Conservation (phyloP, 2,797 vertebrate species). For the Lepidocolaptes lacrymiger region DNA sequence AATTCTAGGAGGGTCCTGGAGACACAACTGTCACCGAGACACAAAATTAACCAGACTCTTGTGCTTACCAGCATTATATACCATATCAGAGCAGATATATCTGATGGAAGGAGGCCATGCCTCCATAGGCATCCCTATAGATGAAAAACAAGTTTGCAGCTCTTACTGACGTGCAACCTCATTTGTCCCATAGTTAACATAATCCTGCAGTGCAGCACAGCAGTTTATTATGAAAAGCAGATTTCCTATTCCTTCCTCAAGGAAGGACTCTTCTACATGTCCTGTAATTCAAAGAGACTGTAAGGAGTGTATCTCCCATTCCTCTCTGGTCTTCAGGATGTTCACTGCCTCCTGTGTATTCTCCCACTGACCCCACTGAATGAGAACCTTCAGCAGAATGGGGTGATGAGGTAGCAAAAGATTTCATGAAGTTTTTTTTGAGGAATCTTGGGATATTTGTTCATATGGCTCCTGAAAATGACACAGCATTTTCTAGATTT, state of each 20-base stretch:
- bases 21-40: neutral
- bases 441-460: neutral
- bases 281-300: neutral
- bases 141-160: neutral
- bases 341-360: rapidly evolving
- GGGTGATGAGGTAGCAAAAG: neutral
- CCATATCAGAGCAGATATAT: neutral
- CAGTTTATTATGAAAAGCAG: neutral
- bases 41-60: neutral
- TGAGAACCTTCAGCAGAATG: rapidly evolving
- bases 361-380: neutral
- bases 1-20: too few species aligned
- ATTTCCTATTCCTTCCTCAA: neutral
- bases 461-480: neutral
- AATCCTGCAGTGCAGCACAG: neutral
- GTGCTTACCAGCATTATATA: neutral
- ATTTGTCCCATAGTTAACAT: neutral
- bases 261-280: neutral
- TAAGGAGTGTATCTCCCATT: neutral
- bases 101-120: neutral
- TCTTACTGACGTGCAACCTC: neutral
- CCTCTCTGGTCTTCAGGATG: neutral
- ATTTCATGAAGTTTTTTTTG: neutral
- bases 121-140: neutral
- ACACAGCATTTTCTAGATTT: neutral